Evolutionary conservation across 2,797 vertebrate species (phyloP), one percentile per base, ranked within the genome.

Genomic region (Darevskia mixta): DNA sequence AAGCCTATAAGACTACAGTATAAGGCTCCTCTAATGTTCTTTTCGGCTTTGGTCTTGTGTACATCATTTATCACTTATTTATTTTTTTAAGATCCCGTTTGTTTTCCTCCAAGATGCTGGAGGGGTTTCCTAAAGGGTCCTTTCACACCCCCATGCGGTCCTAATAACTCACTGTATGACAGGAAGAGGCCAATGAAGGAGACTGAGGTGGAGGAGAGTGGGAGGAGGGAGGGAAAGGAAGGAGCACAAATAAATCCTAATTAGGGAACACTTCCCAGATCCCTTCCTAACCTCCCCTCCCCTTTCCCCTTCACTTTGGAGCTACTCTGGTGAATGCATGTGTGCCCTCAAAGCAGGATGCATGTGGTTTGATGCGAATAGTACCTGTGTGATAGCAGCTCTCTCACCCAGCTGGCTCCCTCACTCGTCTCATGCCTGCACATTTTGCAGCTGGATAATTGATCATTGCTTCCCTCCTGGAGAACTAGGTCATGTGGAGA

Each of bases 401-500:
- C 69, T 49, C 43, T 32, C 43, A 8, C 71, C 72, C 3, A 1
- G 90, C 87, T n/a, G 89, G 64, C 64, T 77, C 72, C 1, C 13
- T 80, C 82, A 20, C 43, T 78, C 18, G 25, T 17, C 72, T 73
- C 78, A 38, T 76, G 79, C 73, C 84, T 78, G 38, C 73, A 55
- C 69, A 1, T 82, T n/a, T 81, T 90, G 35, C 92, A 82, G 90
- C 91, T 85, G 94, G 86, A 87, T 88, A 80, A 88, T 80, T 89
- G 82, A 94, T 88, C 49, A 13, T 77, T 45, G 32, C 83, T 90
- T 72, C 80, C 79, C 2, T 5, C 87, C 1, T 1, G 89, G 67
- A 94, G 93, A 96, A 95, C 90, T 94, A 94, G 95, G 95, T 96
- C 95, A 96, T 10, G 86, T 81, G 29, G 86, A 91, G 92, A 90